Percentiles rank a stretch among this genome's conserved stretches.
These are phyloP conservation scores for Muscina levida DNA, from an alignment of 2,888 invertebrate species.

Conservation along the genomic window DNA sequence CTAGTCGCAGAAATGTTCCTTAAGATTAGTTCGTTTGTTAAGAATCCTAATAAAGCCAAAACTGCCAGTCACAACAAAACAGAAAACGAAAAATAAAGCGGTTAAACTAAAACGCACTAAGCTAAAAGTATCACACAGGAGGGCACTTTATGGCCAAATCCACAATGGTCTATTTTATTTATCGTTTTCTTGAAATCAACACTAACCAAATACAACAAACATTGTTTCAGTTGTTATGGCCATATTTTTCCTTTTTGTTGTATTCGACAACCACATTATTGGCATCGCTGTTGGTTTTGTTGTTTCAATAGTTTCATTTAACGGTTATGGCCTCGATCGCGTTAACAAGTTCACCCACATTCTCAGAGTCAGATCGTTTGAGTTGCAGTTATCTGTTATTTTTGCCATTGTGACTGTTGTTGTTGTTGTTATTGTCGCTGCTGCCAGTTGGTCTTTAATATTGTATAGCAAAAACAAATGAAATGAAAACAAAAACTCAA, in stretches of 20 bases:
- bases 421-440: background rate
- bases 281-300: conserved; percentile 45
- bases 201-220: too few species aligned
- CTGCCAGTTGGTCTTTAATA: conserved; percentile 23
- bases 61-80: background rate
- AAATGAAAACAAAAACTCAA: conserved; percentile 19
- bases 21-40: conserved; percentile 39
- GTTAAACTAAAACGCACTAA: conserved; percentile 55
- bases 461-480: conserved; percentile 6
- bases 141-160: conserved; percentile 18
- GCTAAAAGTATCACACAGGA: conserved; percentile 21
- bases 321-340: conserved; percentile 68
- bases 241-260: conserved; percentile 29
- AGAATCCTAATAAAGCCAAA: conserved; percentile 45
- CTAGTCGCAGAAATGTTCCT: background rate
- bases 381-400: conserved; percentile 17
- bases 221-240: conserved; percentile 32
- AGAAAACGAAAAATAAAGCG: conserved; percentile 48
- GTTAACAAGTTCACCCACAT: conserved; percentile 70
- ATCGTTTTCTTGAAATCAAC: conserved; percentile 66
- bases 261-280: background rate
- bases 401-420: background rate
- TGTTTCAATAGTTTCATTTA: conserved; percentile 56
- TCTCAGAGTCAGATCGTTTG: conserved; percentile 51
- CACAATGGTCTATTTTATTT: conserved; percentile 66